Evolutionary conservation across 2,113 vertebrate genomes (phyloP).

Genomic region (Notarius quadriscutis): DNA sequence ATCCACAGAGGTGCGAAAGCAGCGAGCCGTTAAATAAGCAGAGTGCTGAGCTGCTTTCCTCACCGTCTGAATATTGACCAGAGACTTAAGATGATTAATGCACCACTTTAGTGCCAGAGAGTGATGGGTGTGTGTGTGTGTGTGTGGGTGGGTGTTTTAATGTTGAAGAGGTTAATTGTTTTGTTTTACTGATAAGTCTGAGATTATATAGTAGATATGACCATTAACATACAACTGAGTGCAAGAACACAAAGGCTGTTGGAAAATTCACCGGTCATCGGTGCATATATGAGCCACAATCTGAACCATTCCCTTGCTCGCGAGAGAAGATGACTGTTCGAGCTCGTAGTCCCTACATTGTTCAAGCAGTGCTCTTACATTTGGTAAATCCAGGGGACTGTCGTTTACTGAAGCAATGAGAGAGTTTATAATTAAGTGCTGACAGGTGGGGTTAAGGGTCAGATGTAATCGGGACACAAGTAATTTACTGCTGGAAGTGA

Average conservation of each 20-base stretch:
- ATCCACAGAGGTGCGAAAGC: constrained; percentile 60
- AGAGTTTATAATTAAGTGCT: constrained; percentile 51
- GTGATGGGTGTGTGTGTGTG: background rate
- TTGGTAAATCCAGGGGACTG: constrained; percentile 32
- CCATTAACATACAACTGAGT: background rate
- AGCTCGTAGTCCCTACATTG: background rate
- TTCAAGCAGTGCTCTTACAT: constrained; percentile 12
- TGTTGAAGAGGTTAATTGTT: constrained; percentile 53
- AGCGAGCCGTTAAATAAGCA: constrained; percentile 60
- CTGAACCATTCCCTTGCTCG: constrained; percentile 22
- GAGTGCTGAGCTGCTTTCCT: constrained; percentile 59
- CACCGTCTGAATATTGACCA: constrained; percentile 57
- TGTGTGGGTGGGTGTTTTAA: too few species aligned
- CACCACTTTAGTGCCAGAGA: constrained; percentile 51
- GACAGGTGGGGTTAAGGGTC: constrained; percentile 59
- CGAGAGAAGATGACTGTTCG: constrained; percentile 28
- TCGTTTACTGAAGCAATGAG: constrained; percentile 28
- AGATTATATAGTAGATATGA: constrained; percentile 28
- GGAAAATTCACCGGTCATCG: constrained; percentile 18
- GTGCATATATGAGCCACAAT: constrained; percentile 13
- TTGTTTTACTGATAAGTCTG: constrained; percentile 44
- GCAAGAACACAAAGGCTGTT: background rate
- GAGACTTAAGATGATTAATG: constrained; percentile 63
- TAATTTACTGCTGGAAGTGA: constrained; percentile 58
- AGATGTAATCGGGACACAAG: constrained; percentile 55